A percentile compares a stretch with the other conserved stretches of the same genome.
Conservation (phyloP, 2,797 vertebrate genomes). For the Toxotes lorentzi region DNA sequence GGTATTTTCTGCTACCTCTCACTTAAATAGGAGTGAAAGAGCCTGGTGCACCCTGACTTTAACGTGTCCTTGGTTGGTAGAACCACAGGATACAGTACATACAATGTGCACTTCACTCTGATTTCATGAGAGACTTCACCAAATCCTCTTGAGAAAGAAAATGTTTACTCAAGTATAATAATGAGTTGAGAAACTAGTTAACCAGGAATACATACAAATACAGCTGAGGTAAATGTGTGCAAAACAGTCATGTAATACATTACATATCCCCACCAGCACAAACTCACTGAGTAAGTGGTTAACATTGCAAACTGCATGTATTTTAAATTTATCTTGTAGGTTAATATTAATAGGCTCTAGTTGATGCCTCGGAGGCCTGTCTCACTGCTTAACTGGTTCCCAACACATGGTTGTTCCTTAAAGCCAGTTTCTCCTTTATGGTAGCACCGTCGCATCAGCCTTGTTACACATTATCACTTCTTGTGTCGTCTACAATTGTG, state of each 20-base stretch:
- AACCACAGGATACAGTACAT: too few relatives aligned
- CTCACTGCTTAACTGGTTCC: neutral
- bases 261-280: neutral
- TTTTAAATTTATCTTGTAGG: neutral
- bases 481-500: neutral
- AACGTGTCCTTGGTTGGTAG: too few relatives aligned
- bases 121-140: too few relatives aligned
- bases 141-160: too few relatives aligned
- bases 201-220: too few relatives aligned
- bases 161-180: too few relatives aligned
- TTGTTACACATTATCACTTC: neutral
- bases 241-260: neutral
- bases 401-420: neutral
- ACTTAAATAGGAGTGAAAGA: neutral
- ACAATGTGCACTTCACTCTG: too few relatives aligned
- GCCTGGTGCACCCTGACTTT: fast-evolving
- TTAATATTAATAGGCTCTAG: neutral
- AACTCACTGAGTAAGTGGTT: neutral
- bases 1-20: too few relatives aligned
- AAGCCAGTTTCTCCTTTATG: neutral
- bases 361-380: neutral
- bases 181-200: neutral
- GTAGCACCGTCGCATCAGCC: neutral
- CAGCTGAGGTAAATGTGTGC: neutral
- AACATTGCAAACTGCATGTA: neutral